These are phyloP conservation scores for Mormyrus lacerda DNA, from an alignment of 2,113 vertebrate species.

Conservation along the genomic window DNA sequence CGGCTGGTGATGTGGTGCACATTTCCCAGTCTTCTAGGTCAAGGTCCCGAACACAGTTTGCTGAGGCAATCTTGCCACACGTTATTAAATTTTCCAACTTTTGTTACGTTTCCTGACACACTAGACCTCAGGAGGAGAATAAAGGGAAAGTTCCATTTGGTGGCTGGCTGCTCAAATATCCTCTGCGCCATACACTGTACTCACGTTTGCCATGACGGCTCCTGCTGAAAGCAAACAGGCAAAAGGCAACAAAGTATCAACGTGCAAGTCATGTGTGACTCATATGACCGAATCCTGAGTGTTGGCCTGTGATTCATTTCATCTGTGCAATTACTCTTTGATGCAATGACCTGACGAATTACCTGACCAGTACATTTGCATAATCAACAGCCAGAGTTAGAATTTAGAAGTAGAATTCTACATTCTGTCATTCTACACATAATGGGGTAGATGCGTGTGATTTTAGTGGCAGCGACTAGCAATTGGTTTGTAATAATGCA, in stretches of 20 bases:
- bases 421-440: background rate
- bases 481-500: background rate
- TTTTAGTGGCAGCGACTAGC: background rate
- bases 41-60: background rate
- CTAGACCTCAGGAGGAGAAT: background rate
- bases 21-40: background rate
- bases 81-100: background rate
- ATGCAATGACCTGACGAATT: background rate
- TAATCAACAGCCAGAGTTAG: background rate
- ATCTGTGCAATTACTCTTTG: background rate
- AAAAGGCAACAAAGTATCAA: background rate
- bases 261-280: background rate
- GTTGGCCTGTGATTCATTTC: background rate
- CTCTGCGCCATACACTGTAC: background rate
- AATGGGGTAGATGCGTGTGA: background rate
- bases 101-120: background rate
- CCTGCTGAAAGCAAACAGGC: background rate
- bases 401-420: no score
- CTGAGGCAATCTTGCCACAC: background rate
- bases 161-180: background rate
- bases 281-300: background rate
- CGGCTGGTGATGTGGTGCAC: background rate
- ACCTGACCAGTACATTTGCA: background rate
- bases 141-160: background rate
- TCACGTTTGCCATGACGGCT: background rate